A percentile compares a stretch with the other conserved stretches of the same genome.
Evolutionary conservation across 2,888 invertebrate species (phyloP).

Genomic region (Mythimna lalbum): DNA sequence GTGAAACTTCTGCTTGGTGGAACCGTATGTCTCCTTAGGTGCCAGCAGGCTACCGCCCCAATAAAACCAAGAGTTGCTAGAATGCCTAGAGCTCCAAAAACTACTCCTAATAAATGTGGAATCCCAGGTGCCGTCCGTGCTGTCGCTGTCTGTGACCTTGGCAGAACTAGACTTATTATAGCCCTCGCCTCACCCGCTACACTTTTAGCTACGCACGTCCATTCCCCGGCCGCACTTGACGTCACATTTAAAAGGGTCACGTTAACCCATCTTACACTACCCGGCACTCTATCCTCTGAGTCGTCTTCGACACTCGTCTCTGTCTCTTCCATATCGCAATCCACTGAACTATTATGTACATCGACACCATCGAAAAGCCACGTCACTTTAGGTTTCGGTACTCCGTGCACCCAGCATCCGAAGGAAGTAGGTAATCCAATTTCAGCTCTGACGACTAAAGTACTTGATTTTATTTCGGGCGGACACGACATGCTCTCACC

Average conservation of each 20-base stretch:
- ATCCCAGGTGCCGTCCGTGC: slow-evolving; percentile 94
- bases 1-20: slow-evolving; percentile 93
- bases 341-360: slow-evolving; percentile 85
- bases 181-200: slow-evolving; percentile 91
- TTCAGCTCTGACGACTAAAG: slow-evolving; percentile 92
- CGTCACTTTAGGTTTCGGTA: slow-evolving; percentile 95
- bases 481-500: slow-evolving; percentile 95
- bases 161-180: slow-evolving; percentile 90
- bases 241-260: slow-evolving; percentile 96
- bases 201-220: slow-evolving; percentile 95
- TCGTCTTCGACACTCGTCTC: slow-evolving; percentile 85
- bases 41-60: slow-evolving; percentile 89
- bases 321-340: slow-evolving; percentile 87
- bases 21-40: slow-evolving; percentile 94
- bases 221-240: slow-evolving; percentile 95
- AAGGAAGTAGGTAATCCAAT: slow-evolving; percentile 96
- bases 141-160: slow-evolving; percentile 93
- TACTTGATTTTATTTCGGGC: slow-evolving; percentile 93
- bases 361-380: slow-evolving; percentile 95
- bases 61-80: slow-evolving; percentile 92
- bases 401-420: slow-evolving; percentile 95
- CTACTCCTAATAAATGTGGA: slow-evolving; percentile 93
- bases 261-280: slow-evolving; percentile 93
- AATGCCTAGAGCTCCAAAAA: slow-evolving; percentile 93
- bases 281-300: slow-evolving; percentile 85